Evolutionary conservation across 2,888 invertebrate species (phyloP), one percentile per base, ranked within the genome.

Genomic region (Serripes groenlandicus): DNA sequence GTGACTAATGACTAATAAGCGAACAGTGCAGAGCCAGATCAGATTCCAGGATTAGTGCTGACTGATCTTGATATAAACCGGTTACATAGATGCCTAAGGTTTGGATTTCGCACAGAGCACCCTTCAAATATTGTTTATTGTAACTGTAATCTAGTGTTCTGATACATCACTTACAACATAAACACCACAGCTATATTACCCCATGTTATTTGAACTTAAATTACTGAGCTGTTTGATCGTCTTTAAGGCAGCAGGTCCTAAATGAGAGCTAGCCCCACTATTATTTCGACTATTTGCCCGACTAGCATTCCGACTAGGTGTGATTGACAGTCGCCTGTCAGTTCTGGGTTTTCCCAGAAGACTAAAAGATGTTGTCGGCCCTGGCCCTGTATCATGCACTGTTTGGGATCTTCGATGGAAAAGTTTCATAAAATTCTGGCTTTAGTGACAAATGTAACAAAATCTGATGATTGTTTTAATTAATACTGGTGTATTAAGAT

Each of bases 191-290:
- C 11, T 9, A 37, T 4, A 28, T 42, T 66, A 66, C 66, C 66
- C 66, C 4, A 66, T 66, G n/a, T 62, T 62, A 34, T 32, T 34
- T 18, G 34, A 62, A 34, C 62, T 62, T 34, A 62, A n/a, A 34
- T 62, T 34, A 30, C 28, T 62, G 34, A 62, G 30, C 34, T 62
- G 62, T 62, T 62, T 62, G n/a, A 34, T 62, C 9, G 62, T 62
- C 34, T 32, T 62, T 32, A 62, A 34, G n/a, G 58, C 58, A 42
- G 56, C 21, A 0, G 32, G 56, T n/a, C 56, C 56, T n/a, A 21
- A 15, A 26, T 66, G 34, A 28, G 66, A 66, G 26, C 66, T 62
- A 11, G 73, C 58, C 30, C 60, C 62, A 62, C 73, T 73, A 23
- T 34, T 56, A 58, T 56, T 58, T n/a, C 30, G n/a, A 21, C 70